Percentiles rank a stretch among this genome's conserved stretches.
Evolutionary conservation across 2,888 invertebrate species (phyloP).

Genomic region (Lithophane socia): DNA sequence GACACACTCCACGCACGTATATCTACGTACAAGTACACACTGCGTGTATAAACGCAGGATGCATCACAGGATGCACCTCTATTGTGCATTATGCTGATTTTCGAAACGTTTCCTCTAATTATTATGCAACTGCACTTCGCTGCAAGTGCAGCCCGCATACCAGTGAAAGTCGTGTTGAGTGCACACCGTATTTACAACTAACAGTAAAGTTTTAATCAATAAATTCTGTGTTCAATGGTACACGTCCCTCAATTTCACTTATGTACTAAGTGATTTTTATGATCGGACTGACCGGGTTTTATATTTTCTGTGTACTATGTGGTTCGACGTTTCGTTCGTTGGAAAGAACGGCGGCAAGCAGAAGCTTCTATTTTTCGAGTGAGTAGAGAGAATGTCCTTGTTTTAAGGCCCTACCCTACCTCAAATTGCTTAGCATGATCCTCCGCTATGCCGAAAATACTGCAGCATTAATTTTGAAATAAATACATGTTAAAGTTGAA

Average conservation of each 20-base stretch:
- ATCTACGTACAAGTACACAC: conserved; percentile 7
- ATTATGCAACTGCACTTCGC: conserved; percentile 67
- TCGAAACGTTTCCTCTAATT: conserved; percentile 83
- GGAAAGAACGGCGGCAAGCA: conserved; percentile 77
- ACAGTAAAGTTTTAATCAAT: conserved; percentile 52
- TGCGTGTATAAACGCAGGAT: conserved; percentile 74
- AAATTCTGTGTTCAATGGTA: conserved; percentile 51
- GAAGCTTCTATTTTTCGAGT: conserved; percentile 81
- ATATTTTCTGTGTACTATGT: conserved; percentile 70
- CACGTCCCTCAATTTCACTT: conserved; percentile 68
- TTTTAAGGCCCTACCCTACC: neutral
- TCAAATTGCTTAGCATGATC: too few relatives aligned
- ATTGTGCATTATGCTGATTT: conserved; percentile 75
- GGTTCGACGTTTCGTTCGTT: conserved; percentile 81
- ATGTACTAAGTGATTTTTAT: conserved; percentile 69
- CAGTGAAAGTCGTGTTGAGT: conserved; percentile 77
- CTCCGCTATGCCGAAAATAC: too few relatives aligned
- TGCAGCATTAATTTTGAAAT: too few relatives aligned
- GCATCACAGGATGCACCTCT: conserved; percentile 74
- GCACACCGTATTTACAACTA: conserved; percentile 53
- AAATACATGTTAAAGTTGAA: too few relatives aligned
- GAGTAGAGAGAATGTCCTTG: conserved; percentile 67
- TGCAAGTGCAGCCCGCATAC: conserved; percentile 40
- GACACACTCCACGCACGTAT: conserved; percentile 16
- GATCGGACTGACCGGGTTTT: conserved; percentile 58